phyloP scores from a whole-genome alignment of 2,797 vertebrate genomes.

The Pangasius krempfi region DNA sequence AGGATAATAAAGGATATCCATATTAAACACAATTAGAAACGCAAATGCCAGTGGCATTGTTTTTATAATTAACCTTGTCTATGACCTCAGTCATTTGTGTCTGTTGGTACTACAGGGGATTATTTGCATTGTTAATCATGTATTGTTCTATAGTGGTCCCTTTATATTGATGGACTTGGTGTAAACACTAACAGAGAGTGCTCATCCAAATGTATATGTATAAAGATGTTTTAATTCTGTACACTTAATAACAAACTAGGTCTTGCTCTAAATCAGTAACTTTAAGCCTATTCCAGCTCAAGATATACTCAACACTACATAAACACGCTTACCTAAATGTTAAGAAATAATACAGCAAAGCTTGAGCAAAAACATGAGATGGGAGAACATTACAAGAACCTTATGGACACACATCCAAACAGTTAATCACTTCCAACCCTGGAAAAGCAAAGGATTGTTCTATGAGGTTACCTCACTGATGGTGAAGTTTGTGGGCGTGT shows the following conservation, averaged over 20 bases:
- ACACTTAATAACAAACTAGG: background rate
- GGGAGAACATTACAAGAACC: background rate
- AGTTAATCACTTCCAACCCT: no score
- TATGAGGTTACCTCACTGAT: background rate
- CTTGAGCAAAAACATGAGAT: background rate
- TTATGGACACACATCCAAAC: background rate
- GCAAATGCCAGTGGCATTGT: background rate
- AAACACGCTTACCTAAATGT: background rate
- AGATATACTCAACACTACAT: background rate
- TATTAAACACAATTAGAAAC: background rate
- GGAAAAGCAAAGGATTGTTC: background rate
- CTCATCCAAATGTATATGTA: background rate
- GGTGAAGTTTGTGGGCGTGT: constrained; percentile 8
- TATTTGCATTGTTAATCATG: background rate
- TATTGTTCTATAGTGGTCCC: background rate
- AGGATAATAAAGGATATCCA: background rate
- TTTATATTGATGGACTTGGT: background rate
- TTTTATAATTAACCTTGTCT: constrained; percentile 2
- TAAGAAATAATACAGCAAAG: background rate
- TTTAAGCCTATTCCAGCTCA: background rate
- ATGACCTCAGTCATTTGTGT: background rate
- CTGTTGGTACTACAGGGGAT: background rate
- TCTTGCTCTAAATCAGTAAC: background rate
- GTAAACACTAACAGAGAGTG: background rate
- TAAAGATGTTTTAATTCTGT: background rate